Evolutionary conservation across 1,140 invertebrate species (phyloP), one percentile per base, ranked within the genome.

Genomic region (Drosophila sulfurigaster): DNA sequence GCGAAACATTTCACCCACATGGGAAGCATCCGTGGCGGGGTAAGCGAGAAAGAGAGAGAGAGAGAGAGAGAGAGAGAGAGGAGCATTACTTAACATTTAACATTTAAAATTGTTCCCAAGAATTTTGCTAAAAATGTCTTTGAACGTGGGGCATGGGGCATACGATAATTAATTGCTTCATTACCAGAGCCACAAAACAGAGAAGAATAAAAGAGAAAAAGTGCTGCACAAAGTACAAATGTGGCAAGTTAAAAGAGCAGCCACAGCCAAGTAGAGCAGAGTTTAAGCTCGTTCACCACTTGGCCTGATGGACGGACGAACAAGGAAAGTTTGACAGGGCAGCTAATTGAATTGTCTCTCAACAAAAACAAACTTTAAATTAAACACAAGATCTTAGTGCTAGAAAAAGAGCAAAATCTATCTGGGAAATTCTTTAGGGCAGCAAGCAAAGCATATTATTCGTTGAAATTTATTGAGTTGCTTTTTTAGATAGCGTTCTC

Each of bases 161-260:
- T 60, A 54, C 59, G 62, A 88, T 89, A 89, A 88, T 89, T 88
- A 88, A 89, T 88, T 89, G 85, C 85, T 85, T 89, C 83, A 88
- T 83, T 88, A 83, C 80, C 77, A 69, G 62, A 54, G 66, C 66
- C 52, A 52, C 51, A 81, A 78, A 86, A 62, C 43, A 52, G 57
- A 66, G 48, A 69, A 63, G 79, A 62, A 45, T 25, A 74, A 56
- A 62, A 52, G 45, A 49, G 32, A 59, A 64, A 45, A 49, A 38
- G 45, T 35, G 38, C 6, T 16, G 6, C 28, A 38, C 35, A 38
- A 59, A 66, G 38, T 20, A 43, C 41, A 66, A 72, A n/a, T 57
- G 59, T 35, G n/a, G 49, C 58, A 43, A 51, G 54, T 20, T 20
- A 41, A 60, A 58, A 63, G 54, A 41, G 54, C 54, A 41, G 54